Evolutionary conservation across 2,113 vertebrate genomes (phyloP).

Genomic region (Lycaon pictus): DNA sequence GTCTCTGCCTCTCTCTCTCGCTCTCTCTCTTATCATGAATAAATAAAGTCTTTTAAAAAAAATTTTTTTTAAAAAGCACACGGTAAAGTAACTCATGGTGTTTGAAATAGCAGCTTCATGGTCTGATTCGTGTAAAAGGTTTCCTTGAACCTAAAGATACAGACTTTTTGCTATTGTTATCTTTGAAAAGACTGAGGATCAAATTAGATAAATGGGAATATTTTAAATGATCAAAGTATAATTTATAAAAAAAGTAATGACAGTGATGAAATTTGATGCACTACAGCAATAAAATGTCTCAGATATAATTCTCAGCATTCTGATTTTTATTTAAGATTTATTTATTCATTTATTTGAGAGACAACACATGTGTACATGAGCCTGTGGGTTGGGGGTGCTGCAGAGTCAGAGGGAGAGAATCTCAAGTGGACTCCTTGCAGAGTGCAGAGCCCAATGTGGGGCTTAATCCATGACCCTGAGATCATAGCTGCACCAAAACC

Average conservation of each 20-base stretch:
- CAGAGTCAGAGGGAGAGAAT: neutral
- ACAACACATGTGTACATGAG: neutral
- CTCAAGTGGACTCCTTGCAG: neutral
- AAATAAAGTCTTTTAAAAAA: too few species aligned
- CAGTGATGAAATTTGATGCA: neutral
- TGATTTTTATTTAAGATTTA: neutral
- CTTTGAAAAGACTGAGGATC: neutral
- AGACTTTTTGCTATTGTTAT: neutral
- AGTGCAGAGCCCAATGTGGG: neutral
- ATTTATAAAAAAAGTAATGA: neutral
- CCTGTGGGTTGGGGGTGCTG: neutral
- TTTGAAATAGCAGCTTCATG: neutral
- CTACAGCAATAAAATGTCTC: neutral
- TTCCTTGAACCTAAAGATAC: constrained; percentile 16
- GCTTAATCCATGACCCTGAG: neutral
- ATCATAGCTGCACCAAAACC: neutral
- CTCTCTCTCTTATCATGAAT: too few species aligned
- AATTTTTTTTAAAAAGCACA: neutral
- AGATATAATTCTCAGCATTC: neutral
- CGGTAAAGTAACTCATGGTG: neutral
- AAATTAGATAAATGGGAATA: constrained; percentile 4
- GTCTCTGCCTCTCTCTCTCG: too few species aligned
- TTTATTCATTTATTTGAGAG: neutral
- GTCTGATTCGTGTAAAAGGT: neutral
- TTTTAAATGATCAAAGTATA: constrained; percentile 37